Evolutionary conservation across 2,113 vertebrate species (phyloP).

Genomic region (Xiphophorus hellerii): DNA sequence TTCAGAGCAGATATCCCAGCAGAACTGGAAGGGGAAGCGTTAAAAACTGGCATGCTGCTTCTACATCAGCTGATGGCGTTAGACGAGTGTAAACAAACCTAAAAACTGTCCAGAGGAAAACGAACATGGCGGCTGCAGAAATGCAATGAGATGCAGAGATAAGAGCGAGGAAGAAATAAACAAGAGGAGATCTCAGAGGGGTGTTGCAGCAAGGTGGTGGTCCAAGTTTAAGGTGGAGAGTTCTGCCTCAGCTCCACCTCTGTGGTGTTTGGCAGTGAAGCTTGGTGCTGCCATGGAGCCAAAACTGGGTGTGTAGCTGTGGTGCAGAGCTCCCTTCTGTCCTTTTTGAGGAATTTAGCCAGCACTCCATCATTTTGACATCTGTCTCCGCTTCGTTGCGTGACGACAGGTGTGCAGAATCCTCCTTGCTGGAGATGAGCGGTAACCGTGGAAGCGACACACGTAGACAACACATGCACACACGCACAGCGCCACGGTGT

Average conservation of each 20-base stretch:
- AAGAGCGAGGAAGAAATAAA: constrained; percentile 35
- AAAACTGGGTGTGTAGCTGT: constrained; percentile 12
- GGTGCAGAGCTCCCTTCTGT: constrained; percentile 25
- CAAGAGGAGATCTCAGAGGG: constrained; percentile 29
- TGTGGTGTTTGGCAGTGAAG: constrained; percentile 73
- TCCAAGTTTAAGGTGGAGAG: constrained; percentile 34
- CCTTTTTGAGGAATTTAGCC: constrained; percentile 59
- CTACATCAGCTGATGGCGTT: constrained; percentile 31
- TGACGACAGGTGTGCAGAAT: constrained; percentile 66
- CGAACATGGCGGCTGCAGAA: constrained; percentile 35
- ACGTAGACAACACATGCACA: constrained; percentile 52
- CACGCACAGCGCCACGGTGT: constrained; percentile 51
- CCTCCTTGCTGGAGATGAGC: constrained; percentile 56
- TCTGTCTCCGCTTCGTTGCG: constrained; percentile 23
- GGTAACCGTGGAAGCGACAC: constrained; percentile 35
- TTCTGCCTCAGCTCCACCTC: constrained; percentile 71
- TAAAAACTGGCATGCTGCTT: constrained; percentile 39
- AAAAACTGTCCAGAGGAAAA: constrained; percentile 24
- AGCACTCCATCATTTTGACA: constrained; percentile 63
- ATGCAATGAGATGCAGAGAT: constrained; percentile 35
- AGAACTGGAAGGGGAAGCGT: constrained; percentile 51
- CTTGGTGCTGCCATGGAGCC: constrained; percentile 32
- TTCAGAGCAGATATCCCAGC: constrained; percentile 42
- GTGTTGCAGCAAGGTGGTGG: constrained; percentile 38
- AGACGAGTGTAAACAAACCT: constrained; percentile 1